Percentiles rank a stretch among this genome's conserved stretches.
Conservation (phyloP, 2,888 invertebrate genomes). For the Exocentrus adspersus region DNA sequence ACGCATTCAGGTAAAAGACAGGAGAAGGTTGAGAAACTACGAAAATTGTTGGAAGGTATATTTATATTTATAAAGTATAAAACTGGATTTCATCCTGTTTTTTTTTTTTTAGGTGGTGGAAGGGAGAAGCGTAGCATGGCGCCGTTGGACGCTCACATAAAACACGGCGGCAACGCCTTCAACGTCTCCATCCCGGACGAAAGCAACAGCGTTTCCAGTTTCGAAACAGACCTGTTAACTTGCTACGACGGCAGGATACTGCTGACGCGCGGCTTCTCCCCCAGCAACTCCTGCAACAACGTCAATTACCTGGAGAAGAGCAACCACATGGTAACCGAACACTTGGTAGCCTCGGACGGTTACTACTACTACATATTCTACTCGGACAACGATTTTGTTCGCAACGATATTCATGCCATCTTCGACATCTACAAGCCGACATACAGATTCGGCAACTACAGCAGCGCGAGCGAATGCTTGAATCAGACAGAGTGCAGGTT, state of each 20-base stretch:
- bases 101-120: constrained; percentile 4
- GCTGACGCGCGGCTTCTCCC: constrained; percentile 76
- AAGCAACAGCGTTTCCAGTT: constrained; percentile 82
- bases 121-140: constrained; percentile 42
- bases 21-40: constrained; percentile 30
- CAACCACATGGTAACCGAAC: constrained; percentile 74
- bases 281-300: constrained; percentile 74
- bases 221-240: constrained; percentile 78
- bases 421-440: constrained; percentile 89
- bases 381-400: constrained; percentile 83
- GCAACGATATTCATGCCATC: constrained; percentile 83
- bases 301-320: constrained; percentile 76
- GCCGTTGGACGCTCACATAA: constrained; percentile 75
- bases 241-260: constrained; percentile 82
- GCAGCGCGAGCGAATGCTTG: constrained; percentile 74
- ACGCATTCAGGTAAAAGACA: constrained; percentile 39
- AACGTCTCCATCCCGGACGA: constrained; percentile 67
- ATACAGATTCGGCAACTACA: constrained; percentile 78
- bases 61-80: too few relatives aligned
- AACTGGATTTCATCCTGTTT: background rate
- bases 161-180: constrained; percentile 78
- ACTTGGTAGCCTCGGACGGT: constrained; percentile 79
- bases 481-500: constrained; percentile 83
- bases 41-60: constrained; percentile 33
- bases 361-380: constrained; percentile 92